Percentiles rank a stretch among this genome's conserved stretches.
Evolutionary conservation across 2,113 vertebrate genomes (phyloP).

Genomic region (Nannobrachium achirus): DNA sequence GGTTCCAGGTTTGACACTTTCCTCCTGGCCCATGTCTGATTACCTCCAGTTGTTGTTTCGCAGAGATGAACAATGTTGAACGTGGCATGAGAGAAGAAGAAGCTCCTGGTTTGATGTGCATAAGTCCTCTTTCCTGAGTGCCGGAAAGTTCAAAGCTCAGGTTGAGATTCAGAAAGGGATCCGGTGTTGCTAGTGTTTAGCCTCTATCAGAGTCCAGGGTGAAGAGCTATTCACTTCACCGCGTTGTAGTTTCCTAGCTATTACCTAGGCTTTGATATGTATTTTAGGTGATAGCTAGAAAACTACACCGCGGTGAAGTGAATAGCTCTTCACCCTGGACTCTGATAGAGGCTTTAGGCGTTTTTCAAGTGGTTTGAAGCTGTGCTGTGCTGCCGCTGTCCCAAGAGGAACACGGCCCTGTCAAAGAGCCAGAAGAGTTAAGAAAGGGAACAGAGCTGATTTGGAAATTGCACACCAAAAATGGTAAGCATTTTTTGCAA

Average conservation of each 20-base stretch:
- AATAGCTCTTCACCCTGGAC: no score
- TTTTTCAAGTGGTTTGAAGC: slow-evolving; percentile 5
- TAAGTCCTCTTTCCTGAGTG: slow-evolving; percentile 23
- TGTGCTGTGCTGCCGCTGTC: slow-evolving; percentile 15
- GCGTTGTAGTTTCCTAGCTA: no score
- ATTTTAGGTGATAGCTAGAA: no score
- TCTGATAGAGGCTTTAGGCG: not conserved
- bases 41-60: slow-evolving; percentile 37
- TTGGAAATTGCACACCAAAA: slow-evolving; percentile 25
- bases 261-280: no score
- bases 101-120: slow-evolving; percentile 29
- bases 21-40: slow-evolving; percentile 35
- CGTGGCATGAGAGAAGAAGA: slow-evolving; percentile 17
- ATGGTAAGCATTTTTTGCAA: slow-evolving; percentile 37
- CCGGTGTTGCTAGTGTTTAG: not conserved
- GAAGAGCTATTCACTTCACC: no score
- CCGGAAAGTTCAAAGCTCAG: slow-evolving; percentile 1
- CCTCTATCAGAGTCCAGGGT: no score
- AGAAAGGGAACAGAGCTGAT: slow-evolving; percentile 39
- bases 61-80: slow-evolving; percentile 28
- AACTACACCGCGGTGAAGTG: no score
- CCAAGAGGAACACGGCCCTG: slow-evolving; percentile 21
- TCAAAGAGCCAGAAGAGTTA: slow-evolving; percentile 3
- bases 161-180: slow-evolving; percentile 14
- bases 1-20: not conserved